These are phyloP conservation scores for Crotophaga sulcirostris DNA, from an alignment of 2,113 vertebrate species.

Conservation along the genomic window DNA sequence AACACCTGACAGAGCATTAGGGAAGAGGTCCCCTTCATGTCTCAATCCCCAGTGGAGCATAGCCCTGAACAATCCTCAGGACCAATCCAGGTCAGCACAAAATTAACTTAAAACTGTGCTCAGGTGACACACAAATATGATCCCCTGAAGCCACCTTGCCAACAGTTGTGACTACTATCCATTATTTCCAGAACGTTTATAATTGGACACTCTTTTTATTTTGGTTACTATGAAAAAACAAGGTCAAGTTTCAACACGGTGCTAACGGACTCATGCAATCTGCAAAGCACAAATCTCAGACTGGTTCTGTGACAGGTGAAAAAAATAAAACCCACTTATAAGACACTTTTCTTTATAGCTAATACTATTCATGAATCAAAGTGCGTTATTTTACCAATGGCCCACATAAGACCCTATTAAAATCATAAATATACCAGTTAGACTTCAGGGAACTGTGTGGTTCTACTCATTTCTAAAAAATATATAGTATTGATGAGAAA, in stretches of 20 bases:
- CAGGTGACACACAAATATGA: neutral
- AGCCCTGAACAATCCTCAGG: neutral
- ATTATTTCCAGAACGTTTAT: neutral
- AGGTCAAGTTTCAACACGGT: neutral
- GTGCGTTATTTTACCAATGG: neutral
- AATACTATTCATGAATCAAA: neutral
- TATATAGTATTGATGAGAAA: neutral
- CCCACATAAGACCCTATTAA: neutral
- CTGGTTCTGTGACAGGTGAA: neutral
- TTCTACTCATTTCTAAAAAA: neutral
- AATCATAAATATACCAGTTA: neutral
- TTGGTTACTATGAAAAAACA: neutral
- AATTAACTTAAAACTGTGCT: neutral
- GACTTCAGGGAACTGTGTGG: neutral
- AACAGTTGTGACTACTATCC: neutral
- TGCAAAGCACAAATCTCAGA: neutral
- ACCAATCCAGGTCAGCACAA: neutral
- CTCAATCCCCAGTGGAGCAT: accelerated
- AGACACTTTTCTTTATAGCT: neutral
- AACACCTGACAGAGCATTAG: neutral
- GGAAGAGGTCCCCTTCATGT: neutral
- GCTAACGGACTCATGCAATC: neutral
- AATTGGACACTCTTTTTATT: neutral
- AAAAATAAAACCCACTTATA: neutral
- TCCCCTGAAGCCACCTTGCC: neutral